Percentiles rank a stretch among this genome's conserved stretches.
These are phyloP conservation scores for Acanthopagrus latus DNA, from an alignment of 2,797 vertebrate genomes.

Conservation along the genomic window DNA sequence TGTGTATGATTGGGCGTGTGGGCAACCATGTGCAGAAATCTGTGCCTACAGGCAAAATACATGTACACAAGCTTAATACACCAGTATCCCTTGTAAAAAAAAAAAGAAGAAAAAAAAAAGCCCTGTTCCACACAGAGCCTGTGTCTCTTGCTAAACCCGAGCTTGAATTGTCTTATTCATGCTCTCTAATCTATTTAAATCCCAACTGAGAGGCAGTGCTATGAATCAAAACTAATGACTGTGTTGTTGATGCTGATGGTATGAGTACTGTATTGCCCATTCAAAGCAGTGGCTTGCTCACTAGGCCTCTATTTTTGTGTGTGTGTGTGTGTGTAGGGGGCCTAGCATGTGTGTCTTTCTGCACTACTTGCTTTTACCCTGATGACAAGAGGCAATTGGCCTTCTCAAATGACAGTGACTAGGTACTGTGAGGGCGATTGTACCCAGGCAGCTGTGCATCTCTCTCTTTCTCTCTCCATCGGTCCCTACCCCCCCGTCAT, in stretches of 20 bases:
- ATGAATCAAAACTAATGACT: slow-evolving; percentile 70
- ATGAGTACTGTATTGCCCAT: slow-evolving; percentile 59
- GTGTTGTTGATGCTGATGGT: slow-evolving; percentile 65
- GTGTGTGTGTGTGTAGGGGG: background rate
- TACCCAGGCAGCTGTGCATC: slow-evolving; percentile 64
- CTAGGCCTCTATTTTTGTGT: slow-evolving; percentile 56
- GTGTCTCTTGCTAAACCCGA: slow-evolving; percentile 27
- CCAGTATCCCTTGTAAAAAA: slow-evolving; percentile 35
- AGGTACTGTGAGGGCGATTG: slow-evolving; percentile 71
- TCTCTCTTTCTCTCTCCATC: slow-evolving; percentile 23
- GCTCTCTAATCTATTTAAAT: slow-evolving; percentile 66
- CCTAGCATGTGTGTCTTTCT: slow-evolving; percentile 43
- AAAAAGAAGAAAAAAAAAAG: background rate
- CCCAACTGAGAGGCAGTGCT: slow-evolving; percentile 44
- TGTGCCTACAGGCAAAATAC: slow-evolving; percentile 18
- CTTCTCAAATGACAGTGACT: slow-evolving; percentile 75
- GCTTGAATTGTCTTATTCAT: slow-evolving; percentile 73
- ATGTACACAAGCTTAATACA: slow-evolving; percentile 33
- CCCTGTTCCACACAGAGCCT: slow-evolving; percentile 46
- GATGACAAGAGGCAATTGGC: slow-evolving; percentile 73
- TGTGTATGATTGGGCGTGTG: slow-evolving; percentile 7
- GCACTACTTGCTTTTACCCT: slow-evolving; percentile 54
- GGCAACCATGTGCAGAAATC: slow-evolving; percentile 32
- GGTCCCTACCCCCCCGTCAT: slow-evolving; percentile 3
- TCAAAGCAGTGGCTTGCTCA: slow-evolving; percentile 36